Evolutionary conservation across 2,888 invertebrate species (phyloP), one percentile per base, ranked within the genome.

Genomic region (Cataglyphis cursor): DNA sequence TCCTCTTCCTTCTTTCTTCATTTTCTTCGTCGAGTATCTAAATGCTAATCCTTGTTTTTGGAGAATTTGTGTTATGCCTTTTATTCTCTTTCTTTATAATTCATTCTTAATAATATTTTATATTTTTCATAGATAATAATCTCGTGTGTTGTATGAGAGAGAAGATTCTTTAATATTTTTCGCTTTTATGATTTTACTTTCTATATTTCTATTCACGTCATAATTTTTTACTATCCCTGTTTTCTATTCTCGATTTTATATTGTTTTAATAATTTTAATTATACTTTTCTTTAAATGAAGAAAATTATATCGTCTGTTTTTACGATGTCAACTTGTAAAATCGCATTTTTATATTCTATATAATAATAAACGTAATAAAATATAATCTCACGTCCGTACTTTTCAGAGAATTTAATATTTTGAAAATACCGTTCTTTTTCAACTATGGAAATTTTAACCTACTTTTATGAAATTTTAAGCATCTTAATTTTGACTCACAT

Each of bases 11-110:
- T 81, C 31, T 74, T 31, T 81, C 62, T 64, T 62, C 41, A 35
- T 51, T 28, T 28, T 38, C 62, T 74, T 81, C 51, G 62, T 70
- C 44, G 10, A 31, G 59, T 10, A 70, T 21, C 31, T 80, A 59
- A 78, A 80, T 72, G 24, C 57, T 59, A 48, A 44, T 78, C 18
- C 12, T 68, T 8, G 3, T 21, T 57, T 68, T 68, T 68, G 44
- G 41, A 1, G 35, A 72, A 18, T 70, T 80, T 44, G 18, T 41
- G 9, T 41, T 28, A 35, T 35, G 21, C 2, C 15, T 3, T 80
- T 24, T 70, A 12, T 59, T 24, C 59, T 70, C 44, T 12, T 38
- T 8, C 6, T 4, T 70, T 9, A 41, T 24, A 66, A 8, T 54
- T 66, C 12, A 59, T 12, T 72, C 12, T 59, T 35, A 70, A 70